Evolutionary conservation across 1,140 invertebrate genomes (phyloP).

Genomic region (Tetranychus cinnabarinus): DNA sequence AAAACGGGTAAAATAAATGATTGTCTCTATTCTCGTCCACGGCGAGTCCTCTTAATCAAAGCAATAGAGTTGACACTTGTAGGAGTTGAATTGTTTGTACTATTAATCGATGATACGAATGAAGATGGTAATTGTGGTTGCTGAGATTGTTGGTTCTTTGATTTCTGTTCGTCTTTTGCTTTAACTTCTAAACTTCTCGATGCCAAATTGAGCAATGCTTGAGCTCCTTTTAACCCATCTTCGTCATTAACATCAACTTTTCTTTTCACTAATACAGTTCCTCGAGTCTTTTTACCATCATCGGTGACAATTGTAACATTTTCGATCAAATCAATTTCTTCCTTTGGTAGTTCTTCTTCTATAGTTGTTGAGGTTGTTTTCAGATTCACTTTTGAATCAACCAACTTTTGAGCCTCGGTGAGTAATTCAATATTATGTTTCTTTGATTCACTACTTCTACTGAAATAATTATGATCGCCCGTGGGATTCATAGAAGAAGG

Average conservation of each 20-base stretch:
- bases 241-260: background rate
- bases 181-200: background rate
- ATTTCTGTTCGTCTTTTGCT: background rate
- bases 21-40: no score
- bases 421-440: no score
- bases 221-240: slow-evolving; percentile 1
- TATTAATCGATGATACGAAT: no score
- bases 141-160: background rate
- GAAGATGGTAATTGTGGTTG: no score
- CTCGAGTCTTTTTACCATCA: background rate
- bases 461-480: slow-evolving; percentile 1
- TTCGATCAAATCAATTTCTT: background rate
- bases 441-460: background rate
- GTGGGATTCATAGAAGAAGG: background rate
- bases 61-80: no score
- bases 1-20: no score
- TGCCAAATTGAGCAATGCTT: background rate
- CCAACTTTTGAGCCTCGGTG: no score
- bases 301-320: background rate
- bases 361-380: no score
- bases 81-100: no score
- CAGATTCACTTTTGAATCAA: no score
- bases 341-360: background rate
- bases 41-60: no score
- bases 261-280: background rate